Evolutionary conservation across 2,888 invertebrate genomes (phyloP).

Genomic region (Agrotis clavis): DNA sequence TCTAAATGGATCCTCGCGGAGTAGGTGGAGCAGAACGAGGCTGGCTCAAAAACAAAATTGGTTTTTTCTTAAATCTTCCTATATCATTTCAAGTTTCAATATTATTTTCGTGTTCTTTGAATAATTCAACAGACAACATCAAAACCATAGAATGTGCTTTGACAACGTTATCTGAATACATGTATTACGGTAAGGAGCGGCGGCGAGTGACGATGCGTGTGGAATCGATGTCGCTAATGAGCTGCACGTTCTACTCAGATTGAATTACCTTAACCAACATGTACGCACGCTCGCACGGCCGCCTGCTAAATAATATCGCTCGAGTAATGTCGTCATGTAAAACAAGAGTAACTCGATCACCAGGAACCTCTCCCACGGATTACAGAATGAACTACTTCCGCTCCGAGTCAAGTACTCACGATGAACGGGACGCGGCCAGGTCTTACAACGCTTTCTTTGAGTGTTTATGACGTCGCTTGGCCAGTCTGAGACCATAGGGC

Average conservation of each 20-base stretch:
- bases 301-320: conserved; percentile 29
- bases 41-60: too few relatives aligned
- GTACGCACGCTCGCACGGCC: conserved; percentile 1
- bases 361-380: conserved; percentile 15
- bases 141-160: background rate
- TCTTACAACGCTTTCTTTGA: background rate
- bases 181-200: background rate
- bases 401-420: background rate
- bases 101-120: too few relatives aligned
- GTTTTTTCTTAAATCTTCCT: too few relatives aligned
- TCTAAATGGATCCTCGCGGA: too few relatives aligned
- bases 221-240: conserved; percentile 29
- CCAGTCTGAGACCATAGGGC: too few relatives aligned
- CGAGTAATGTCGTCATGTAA: conserved; percentile 26
- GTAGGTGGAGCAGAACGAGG: too few relatives aligned
- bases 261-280: conserved; percentile 22
- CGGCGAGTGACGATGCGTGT: background rate
- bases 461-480: too few relatives aligned
- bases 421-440: too few relatives aligned
- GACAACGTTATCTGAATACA: background rate
- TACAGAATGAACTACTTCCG: conserved; percentile 26
- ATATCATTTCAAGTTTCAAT: too few relatives aligned
- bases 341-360: conserved; percentile 37
- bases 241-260: conserved; percentile 34
- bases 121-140: too few relatives aligned